Conservation (phyloP, 2,888 invertebrate genomes). For the Junonia oenone region DNA sequence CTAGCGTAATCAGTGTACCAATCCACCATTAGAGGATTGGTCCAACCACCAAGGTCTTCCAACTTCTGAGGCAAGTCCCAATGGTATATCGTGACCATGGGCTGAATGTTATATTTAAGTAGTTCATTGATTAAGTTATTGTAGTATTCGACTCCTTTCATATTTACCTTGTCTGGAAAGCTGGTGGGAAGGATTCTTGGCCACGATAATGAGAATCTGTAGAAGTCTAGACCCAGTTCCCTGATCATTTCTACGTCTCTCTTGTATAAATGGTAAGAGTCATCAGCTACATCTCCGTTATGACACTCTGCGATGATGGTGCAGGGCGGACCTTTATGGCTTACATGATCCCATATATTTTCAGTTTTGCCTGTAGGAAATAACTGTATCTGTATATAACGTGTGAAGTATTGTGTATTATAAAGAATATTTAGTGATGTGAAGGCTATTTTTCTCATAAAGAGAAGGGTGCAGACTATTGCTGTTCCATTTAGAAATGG, state of each 20-base stretch:
- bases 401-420: no score
- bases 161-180: slow-evolving; percentile 62
- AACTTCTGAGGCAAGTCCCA: slow-evolving; percentile 64
- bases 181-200: slow-evolving; percentile 78
- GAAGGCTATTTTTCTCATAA: no score
- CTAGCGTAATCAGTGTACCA: slow-evolving; percentile 57
- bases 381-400: no score
- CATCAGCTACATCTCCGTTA: slow-evolving; percentile 76
- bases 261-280: slow-evolving; percentile 76
- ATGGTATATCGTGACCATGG: slow-evolving; percentile 70
- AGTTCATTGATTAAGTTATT: slow-evolving; percentile 67
- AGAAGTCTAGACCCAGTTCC: slow-evolving; percentile 54
- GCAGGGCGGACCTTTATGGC: slow-evolving; percentile 57
- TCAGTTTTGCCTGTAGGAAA: slow-evolving; percentile 65
- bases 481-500: no score
- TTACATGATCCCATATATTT: slow-evolving; percentile 80
- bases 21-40: slow-evolving; percentile 48
- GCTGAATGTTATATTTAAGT: slow-evolving; percentile 71
- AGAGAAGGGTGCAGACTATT: no score
- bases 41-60: slow-evolving; percentile 68
- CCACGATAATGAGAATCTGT: slow-evolving; percentile 80
- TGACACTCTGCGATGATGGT: slow-evolving; percentile 64
- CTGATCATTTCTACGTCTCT: slow-evolving; percentile 60
- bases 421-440: no score
- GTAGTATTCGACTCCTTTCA: slow-evolving; percentile 41